Percentiles rank a stretch among this genome's conserved stretches.
Evolutionary conservation across 2,113 vertebrate genomes (phyloP).

Genomic region (Strix uralensis): DNA sequence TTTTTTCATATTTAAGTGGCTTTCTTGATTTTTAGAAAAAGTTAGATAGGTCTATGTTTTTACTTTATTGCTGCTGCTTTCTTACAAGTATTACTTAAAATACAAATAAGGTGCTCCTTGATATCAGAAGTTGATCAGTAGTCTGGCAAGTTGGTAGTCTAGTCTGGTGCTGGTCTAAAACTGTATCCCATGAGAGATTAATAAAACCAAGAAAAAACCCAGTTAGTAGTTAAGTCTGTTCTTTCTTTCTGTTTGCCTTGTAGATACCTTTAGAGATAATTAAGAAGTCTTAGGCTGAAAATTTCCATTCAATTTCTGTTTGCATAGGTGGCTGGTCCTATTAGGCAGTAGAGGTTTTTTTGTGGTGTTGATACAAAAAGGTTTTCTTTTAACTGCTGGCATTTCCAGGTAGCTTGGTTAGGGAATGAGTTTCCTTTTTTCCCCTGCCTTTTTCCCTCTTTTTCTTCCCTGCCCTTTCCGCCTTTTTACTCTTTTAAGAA

Average conservation of each 20-base stretch:
- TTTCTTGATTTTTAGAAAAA: background rate
- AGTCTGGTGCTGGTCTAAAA: background rate
- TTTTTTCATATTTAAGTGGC: background rate
- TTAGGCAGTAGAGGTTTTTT: accelerated
- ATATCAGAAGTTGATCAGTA: background rate
- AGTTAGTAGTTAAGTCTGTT: background rate
- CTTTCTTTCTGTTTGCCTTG: background rate
- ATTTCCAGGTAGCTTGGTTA: background rate
- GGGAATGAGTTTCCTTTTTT: background rate
- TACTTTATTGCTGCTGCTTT: background rate
- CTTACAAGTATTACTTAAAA: background rate
- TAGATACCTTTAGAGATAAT: background rate
- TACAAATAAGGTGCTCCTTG: background rate
- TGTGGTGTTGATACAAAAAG: background rate
- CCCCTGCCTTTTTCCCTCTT: background rate
- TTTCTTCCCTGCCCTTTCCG: no score
- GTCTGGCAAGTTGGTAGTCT: background rate
- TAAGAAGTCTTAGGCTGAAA: background rate
- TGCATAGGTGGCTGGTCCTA: background rate
- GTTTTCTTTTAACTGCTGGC: background rate
- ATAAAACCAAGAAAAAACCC: background rate
- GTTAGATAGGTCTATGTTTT: background rate
- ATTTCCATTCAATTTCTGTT: background rate
- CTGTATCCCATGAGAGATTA: background rate
- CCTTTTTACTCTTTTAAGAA: background rate